Evolutionary conservation across 1,140 invertebrate species (phyloP), one percentile per base, ranked within the genome.

Genomic region (Oncopodura yosiiana): DNA sequence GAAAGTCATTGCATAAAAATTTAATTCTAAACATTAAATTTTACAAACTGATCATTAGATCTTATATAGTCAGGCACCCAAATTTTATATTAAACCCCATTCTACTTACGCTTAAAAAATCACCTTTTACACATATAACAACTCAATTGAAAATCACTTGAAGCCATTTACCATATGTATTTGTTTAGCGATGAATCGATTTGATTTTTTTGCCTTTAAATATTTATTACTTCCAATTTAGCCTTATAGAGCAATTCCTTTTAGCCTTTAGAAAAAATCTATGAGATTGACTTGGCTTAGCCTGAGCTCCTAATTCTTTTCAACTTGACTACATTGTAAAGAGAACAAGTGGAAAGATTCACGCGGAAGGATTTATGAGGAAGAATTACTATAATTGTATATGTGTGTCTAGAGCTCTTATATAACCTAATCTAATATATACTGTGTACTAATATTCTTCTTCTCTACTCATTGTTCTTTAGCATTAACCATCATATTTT

Each of bases 361-460:
- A 30, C 44, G 48, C 27, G 36, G 32, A 39, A 49, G 48, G 48
- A 49, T 49, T 49, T 49, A 49, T 49, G 48, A 39, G n/a, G 36
- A 39, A 32, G 37, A 49, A 49, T 49, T 49, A 49, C 34, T 37
- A 49, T 49, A 49, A 49, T 49, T 49, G 48, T 49, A 39, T n/a
- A 24, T 34, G 48, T 24, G 30, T 21, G 19, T 46, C 18, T 46
- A 46, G 30, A 24, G 34, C 21, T 19, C 21, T 39, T 19, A 32
- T 32, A 32, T 46, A 46, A 30, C 29, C 34, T 46, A 46, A 16
- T 32, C 44, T 30, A 30, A 46, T 30, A 46, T 27, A 16, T 8
- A 30, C 30, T 46, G 34, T 32, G 27, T 32, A 46, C 30, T 46
- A 32, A 46, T 46, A 9, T 32, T 30, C 14, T 27, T 5, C 30